Evolutionary conservation across 2,113 vertebrate species (phyloP).

Genomic region (Zeus faber): DNA sequence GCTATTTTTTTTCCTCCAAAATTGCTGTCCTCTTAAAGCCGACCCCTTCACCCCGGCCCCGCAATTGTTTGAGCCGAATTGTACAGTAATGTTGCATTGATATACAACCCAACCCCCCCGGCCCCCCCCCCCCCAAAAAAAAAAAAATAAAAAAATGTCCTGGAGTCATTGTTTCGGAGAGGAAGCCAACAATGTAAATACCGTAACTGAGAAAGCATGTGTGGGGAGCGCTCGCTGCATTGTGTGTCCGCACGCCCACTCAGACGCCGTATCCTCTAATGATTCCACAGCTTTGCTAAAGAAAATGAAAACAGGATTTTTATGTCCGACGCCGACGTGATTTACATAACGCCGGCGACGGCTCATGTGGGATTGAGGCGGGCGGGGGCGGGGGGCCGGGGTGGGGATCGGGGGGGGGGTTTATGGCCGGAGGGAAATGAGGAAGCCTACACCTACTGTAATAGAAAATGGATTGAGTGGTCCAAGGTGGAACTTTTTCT

Average conservation of each 20-base stretch:
- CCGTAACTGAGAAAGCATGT: constrained; percentile 82
- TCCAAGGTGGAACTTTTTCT: constrained; percentile 64
- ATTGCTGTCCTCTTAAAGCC: constrained; percentile 66
- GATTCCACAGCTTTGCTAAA: constrained; percentile 68
- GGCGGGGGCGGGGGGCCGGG: no score
- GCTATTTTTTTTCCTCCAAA: constrained; percentile 62
- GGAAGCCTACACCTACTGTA: constrained; percentile 56
- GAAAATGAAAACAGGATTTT: constrained; percentile 72
- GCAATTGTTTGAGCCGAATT: constrained; percentile 75
- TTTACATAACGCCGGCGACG: constrained; percentile 70
- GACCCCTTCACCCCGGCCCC: constrained; percentile 68
- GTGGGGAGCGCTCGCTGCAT: constrained; percentile 55
- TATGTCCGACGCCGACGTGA: constrained; percentile 61
- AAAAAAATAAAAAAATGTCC: constrained; percentile 75
- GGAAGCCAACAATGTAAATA: constrained; percentile 95
- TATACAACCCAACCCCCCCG: constrained; percentile 29
- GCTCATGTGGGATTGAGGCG: constrained; percentile 69
- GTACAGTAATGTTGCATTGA: constrained; percentile 58
- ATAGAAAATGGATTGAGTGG: constrained; percentile 63
- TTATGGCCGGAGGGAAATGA: constrained; percentile 65
- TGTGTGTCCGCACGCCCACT: constrained; percentile 64
- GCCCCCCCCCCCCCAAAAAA: constrained; percentile 12
- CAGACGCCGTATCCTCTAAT: constrained; percentile 66
- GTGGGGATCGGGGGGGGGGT: no score
- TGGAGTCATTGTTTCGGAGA: constrained; percentile 90